A percentile compares a stretch with the other conserved stretches of the same genome.
Evolutionary conservation across 2,113 vertebrate genomes (phyloP).

Genomic region (Delphinapterus leucas): DNA sequence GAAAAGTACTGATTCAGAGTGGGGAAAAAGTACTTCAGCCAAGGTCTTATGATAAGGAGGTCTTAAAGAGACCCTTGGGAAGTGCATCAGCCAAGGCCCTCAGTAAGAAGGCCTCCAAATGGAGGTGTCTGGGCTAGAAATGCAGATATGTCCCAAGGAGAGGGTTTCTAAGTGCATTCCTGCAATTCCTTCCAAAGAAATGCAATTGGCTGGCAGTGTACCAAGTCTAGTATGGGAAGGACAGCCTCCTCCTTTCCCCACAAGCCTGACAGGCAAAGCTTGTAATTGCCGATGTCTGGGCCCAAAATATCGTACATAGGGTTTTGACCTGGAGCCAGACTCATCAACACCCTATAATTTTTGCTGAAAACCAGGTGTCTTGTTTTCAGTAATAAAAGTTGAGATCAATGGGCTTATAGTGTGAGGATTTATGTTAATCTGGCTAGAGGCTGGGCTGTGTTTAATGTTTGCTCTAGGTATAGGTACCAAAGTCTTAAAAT

Average conservation of each 20-base stretch:
- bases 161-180: not conserved
- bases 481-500: not conserved
- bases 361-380: not conserved
- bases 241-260: not conserved
- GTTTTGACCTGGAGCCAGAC: not conserved
- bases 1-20: not conserved
- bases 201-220: not conserved
- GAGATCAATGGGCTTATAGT: not conserved
- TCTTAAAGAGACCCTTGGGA: not conserved
- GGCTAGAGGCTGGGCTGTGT: not conserved
- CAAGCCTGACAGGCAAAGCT: not conserved
- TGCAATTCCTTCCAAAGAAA: not conserved
- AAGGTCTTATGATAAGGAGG: not conserved
- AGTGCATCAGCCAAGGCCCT: not conserved
- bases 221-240: not conserved
- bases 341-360: not conserved
- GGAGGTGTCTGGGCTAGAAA: not conserved
- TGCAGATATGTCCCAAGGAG: not conserved
- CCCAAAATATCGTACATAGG: not conserved
- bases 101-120: not conserved
- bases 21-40: not conserved
- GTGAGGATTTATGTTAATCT: not conserved
- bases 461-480: not conserved
- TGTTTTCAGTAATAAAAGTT: slow-evolving; percentile 25
- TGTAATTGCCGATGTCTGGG: not conserved